These are phyloP conservation scores for Pangasius mekongensis DNA, from an alignment of 2,797 vertebrate species.

Conservation along the genomic window DNA sequence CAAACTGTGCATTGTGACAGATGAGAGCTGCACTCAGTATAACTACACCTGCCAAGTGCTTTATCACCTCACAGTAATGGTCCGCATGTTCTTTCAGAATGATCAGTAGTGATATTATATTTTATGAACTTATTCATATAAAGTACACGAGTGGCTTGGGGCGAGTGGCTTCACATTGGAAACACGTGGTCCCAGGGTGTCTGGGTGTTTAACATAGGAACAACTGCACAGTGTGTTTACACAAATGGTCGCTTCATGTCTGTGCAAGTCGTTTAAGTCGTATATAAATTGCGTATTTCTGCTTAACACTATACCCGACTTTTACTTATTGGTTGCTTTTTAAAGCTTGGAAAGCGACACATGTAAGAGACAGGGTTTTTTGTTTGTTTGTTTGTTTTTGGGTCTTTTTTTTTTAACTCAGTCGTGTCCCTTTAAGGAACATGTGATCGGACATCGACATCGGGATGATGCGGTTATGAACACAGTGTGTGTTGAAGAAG, in stretches of 20 bases:
- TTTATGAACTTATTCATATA: neutral
- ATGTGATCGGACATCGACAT: constrained; percentile 68
- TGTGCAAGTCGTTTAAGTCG: neutral
- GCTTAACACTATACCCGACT: neutral
- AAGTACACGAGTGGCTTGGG: neutral
- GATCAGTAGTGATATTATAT: too few relatives aligned
- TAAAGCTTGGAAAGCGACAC: neutral
- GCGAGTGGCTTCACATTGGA: neutral
- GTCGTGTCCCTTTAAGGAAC: constrained; percentile 73
- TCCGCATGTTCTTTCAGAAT: neutral
- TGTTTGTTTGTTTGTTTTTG: neutral
- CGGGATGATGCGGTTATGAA: constrained; percentile 64
- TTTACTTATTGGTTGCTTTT: neutral
- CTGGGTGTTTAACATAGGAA: neutral
- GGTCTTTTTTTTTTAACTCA: neutral
- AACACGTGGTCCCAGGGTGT: neutral
- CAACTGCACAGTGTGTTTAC: neutral
- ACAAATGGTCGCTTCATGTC: neutral
- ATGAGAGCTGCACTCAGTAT: neutral
- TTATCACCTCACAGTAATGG: neutral
- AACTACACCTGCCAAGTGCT: neutral
- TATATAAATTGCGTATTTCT: neutral
- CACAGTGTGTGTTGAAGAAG: constrained; percentile 32
- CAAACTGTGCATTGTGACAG: neutral
- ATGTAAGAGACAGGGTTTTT: neutral